Conservation (phyloP, 2,888 invertebrate genomes). For the Sisyra nigra region DNA sequence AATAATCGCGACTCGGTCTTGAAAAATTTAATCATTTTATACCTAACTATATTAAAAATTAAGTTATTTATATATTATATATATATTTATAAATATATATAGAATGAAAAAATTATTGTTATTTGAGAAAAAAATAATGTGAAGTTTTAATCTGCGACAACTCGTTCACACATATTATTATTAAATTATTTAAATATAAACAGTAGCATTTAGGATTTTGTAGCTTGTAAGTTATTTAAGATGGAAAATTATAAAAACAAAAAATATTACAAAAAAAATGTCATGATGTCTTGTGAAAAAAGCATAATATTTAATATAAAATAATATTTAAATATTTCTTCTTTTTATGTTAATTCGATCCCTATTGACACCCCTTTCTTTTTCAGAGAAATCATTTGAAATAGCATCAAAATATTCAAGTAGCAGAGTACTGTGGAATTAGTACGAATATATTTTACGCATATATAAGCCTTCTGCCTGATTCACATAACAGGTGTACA, state of each 20-base stretch:
- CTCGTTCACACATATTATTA: slow-evolving; percentile 4
- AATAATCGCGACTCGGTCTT: too few species aligned
- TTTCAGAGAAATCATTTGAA: too few species aligned
- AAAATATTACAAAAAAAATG: slow-evolving; percentile 6
- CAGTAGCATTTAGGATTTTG: slow-evolving; percentile 9
- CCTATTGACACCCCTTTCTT: too few species aligned
- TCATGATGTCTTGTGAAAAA: slow-evolving; percentile 10
- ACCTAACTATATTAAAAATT: too few species aligned
- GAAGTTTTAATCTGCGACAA: not conserved
- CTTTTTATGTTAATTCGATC: slow-evolving; percentile 1
- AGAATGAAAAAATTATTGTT: slow-evolving; percentile 3
- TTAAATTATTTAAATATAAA: slow-evolving; percentile 6
- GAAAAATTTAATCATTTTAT: too few species aligned
- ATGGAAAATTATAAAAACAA: slow-evolving; percentile 7
- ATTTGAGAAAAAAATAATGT: not conserved
- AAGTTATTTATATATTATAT: not conserved
- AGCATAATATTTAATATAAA: slow-evolving; percentile 10
- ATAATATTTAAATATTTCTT: slow-evolving; percentile 7
- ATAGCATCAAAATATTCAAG: too few species aligned
- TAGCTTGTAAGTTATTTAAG: slow-evolving; percentile 9
- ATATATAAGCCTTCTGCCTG: too few species aligned
- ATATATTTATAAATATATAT: slow-evolving; percentile 1
- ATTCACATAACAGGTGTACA: too few species aligned
- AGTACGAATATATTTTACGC: too few species aligned
- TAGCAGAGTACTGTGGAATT: too few species aligned